Evolutionary conservation across 1,140 invertebrate genomes (phyloP), one percentile per base, ranked within the genome.

Genomic region (Tenebrio molitor): DNA sequence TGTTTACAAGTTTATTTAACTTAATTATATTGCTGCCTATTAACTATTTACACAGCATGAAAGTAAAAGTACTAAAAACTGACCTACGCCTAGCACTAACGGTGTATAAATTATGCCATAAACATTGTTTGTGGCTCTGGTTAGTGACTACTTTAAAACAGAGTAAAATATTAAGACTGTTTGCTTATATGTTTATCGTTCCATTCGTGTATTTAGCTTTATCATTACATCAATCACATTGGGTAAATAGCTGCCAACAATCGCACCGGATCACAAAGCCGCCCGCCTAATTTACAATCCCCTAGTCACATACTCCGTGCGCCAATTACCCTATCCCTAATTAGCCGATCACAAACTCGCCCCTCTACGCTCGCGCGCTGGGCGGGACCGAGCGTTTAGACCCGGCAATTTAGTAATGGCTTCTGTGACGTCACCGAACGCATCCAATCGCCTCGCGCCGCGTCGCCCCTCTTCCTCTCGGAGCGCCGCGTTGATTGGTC

Each of bases 1-100:
- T 80, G 80, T 81, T 81, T 81, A 80, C 79, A 72, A 76, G 74
- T 81, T 78, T 77, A 79, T 79, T 81, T 78, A 75, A 76, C 73
- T 78, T 79, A 81, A 81, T 81, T 81, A 81, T 81, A 81, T 74
- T 65, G 67, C 72, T 74, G 73, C 75, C 78, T 78, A 78, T 80
- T 80, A 81, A 78, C 73, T 81, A 81, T 81, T 81, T 81, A 81
- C 79, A 77, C 76, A 79, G 76, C 76, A 76, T 75, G 80, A 80
- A 80, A 81, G 78, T 78, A 69, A 77, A 77, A 78, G 77, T 79
- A 81, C 75, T 80, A 81, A 81, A 76, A 81, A 80, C 80, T 81
- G 79, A 81, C 80, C 80, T 81, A 81, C 72, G 78, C 53, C 58
- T 17, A 42, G 62, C 34, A 50, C 58, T 67, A 62, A 25, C 71